These are phyloP conservation scores for Crenichthys baileyi DNA, from an alignment of 2,797 vertebrate genomes.

Conservation along the genomic window DNA sequence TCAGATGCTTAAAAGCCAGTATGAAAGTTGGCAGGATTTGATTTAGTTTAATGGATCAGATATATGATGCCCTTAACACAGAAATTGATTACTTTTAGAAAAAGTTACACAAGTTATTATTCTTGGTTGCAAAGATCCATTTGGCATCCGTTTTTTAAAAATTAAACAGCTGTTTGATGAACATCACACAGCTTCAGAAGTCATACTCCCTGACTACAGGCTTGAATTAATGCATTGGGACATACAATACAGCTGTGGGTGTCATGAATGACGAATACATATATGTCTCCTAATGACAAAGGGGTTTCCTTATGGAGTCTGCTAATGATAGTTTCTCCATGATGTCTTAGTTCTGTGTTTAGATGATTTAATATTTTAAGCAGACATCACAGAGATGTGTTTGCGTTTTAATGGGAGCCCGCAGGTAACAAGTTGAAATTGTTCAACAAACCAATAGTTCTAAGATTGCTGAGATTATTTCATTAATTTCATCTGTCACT, in stretches of 20 bases:
- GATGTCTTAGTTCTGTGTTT: background rate
- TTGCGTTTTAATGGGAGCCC: no score
- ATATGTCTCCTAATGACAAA: conserved; percentile 1
- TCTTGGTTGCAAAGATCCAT: conserved; percentile 9
- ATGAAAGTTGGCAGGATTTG: conserved; percentile 8
- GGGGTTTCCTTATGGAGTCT: background rate
- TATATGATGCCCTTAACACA: conserved; percentile 4
- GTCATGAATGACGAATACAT: conserved; percentile 13
- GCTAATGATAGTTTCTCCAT: conserved; percentile 5
- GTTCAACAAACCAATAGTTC: background rate
- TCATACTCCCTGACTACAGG: background rate
- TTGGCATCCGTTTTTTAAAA: background rate
- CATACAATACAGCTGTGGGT: background rate
- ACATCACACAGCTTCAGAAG: background rate
- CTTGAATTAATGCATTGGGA: conserved; percentile 5
- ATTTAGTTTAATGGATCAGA: conserved; percentile 10
- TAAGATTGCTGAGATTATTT: background rate
- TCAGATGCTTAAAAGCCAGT: conserved; percentile 6
- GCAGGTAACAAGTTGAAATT: background rate
- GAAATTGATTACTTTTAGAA: conserved; percentile 20
- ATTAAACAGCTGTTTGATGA: background rate
- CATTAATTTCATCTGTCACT: background rate
- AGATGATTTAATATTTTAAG: no score
- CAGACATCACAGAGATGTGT: no score
- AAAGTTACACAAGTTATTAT: conserved; percentile 17